These are phyloP conservation scores for Mormyrops attenuatus DNA, from an alignment of 2,797 vertebrate species.

Conservation along the genomic window DNA sequence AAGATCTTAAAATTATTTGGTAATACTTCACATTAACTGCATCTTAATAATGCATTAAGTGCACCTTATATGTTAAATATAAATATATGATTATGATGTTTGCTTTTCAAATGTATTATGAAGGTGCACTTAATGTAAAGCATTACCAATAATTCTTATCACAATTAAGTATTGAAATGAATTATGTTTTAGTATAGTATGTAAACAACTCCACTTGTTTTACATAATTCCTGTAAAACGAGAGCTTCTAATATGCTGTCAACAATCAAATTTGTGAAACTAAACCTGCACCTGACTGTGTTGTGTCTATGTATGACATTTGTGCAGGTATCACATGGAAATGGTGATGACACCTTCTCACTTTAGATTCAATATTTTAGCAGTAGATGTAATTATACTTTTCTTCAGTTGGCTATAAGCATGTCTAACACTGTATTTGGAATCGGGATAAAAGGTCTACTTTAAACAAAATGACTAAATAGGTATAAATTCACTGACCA, in stretches of 20 bases:
- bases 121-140: background rate
- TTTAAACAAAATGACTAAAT: conserved; percentile 20
- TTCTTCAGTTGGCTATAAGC: background rate
- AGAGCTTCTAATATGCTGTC: background rate
- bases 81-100: background rate
- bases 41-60: background rate
- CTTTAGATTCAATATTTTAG: background rate
- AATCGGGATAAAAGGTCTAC: background rate
- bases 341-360: background rate
- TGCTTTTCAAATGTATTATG: background rate
- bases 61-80: too few relatives aligned
- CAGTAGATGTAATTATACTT: background rate
- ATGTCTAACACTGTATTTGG: background rate
- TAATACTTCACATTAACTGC: background rate
- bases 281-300: background rate
- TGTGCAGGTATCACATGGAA: background rate
- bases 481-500: conserved; percentile 55
- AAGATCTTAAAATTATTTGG: background rate
- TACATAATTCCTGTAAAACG: background rate
- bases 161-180: background rate
- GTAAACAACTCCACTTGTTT: background rate
- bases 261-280: background rate
- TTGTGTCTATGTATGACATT: background rate
- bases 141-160: background rate
- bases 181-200: background rate